Conservation (phyloP, 2,888 invertebrate species). For the Eutolmus rufibarbis region DNA sequence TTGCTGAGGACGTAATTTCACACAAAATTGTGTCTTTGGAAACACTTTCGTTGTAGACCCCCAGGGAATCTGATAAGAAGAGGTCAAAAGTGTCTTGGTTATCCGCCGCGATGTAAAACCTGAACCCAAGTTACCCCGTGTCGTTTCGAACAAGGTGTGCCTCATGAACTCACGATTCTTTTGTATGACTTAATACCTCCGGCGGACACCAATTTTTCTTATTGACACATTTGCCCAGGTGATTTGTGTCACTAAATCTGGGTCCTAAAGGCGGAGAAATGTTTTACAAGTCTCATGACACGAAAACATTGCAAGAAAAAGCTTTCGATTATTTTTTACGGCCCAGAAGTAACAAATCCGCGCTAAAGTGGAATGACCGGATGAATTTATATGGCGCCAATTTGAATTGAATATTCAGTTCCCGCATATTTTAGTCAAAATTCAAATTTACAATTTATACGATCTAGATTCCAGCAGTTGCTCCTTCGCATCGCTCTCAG, state of each 20-base stretch:
- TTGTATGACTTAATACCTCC: constrained; percentile 10
- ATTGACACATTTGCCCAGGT: constrained; percentile 12
- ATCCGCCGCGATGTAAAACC: not conserved
- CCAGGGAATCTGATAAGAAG: not conserved
- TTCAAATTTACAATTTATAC: constrained; percentile 20
- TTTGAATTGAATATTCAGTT: not conserved
- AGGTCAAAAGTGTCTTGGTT: not conserved
- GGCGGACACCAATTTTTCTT: not conserved
- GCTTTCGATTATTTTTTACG: constrained; percentile 8
- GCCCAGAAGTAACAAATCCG: not conserved
- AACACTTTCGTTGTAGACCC: not conserved
- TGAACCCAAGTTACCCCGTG: not conserved
- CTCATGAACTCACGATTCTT: not conserved
- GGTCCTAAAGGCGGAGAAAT: not conserved
- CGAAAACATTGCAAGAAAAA: not conserved
- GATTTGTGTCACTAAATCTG: not conserved
- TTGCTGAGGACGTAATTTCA: not conserved
- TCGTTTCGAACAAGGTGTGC: not conserved
- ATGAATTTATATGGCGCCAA: constrained; percentile 17
- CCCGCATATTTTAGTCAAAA: constrained; percentile 15
- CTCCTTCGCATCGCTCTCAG: not conserved
- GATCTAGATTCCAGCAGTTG: constrained; percentile 10
- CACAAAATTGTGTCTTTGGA: not conserved
- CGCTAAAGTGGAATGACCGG: not conserved
- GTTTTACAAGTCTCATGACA: not conserved